phyloP scores from a whole-genome alignment of 2,797 vertebrate genomes.

The Sorex maritimensis region DNA sequence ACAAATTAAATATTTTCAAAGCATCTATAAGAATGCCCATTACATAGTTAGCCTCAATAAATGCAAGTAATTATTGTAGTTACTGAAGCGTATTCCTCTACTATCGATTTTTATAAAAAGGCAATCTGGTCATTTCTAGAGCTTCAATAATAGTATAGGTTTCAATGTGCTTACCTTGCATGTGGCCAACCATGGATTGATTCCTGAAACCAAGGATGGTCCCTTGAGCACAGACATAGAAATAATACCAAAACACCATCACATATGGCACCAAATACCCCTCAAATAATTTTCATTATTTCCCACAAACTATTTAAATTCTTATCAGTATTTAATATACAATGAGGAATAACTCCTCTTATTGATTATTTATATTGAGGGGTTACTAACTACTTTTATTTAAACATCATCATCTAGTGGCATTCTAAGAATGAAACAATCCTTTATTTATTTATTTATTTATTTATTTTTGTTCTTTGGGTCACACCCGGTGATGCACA shows the following conservation, averaged over 20 bases:
- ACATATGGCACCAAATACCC: too few species aligned
- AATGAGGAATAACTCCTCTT: neutral
- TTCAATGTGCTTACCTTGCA: too few species aligned
- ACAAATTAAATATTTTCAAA: neutral
- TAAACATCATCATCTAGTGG: neutral
- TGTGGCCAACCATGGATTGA: too few species aligned
- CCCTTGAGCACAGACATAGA: too few species aligned
- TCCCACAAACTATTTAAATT: neutral
- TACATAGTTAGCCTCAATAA: neutral
- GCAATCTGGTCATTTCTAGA: too few species aligned
- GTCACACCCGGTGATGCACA: too few species aligned
- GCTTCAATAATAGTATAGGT: too few species aligned
- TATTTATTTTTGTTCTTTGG: too few species aligned
- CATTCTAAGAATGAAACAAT: neutral
- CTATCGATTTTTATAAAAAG: neutral
- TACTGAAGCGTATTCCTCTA: neutral
- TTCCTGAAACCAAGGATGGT: too few species aligned
- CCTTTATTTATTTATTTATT: too few species aligned
- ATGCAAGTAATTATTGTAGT: neutral
- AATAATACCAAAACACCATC: too few species aligned
- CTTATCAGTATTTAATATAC: neutral
- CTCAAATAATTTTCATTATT: neutral
- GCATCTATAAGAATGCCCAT: neutral
- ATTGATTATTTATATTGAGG: neutral
- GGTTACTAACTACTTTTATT: neutral